Evolutionary conservation across 2,888 invertebrate species (phyloP).

Genomic region (Nephrotoma flavescens): DNA sequence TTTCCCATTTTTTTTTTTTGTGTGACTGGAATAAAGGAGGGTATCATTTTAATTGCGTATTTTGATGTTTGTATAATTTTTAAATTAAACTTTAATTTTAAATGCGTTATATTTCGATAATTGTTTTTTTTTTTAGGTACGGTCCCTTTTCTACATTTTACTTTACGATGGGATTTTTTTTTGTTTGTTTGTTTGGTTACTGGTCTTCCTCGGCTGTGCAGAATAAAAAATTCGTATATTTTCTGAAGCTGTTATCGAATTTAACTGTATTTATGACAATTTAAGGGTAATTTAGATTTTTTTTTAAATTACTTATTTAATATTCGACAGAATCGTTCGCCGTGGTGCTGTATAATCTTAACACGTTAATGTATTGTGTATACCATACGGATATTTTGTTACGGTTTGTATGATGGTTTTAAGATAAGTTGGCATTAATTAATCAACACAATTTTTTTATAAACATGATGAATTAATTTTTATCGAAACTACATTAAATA

Average conservation of each 20-base stretch:
- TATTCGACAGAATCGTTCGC: neutral
- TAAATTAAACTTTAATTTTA: constrained; percentile 10
- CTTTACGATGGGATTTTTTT: neutral
- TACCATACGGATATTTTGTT: neutral
- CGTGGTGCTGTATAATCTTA: neutral
- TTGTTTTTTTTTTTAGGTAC: constrained; percentile 7
- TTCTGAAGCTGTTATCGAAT: neutral
- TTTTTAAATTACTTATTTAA: neutral
- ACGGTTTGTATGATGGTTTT: neutral
- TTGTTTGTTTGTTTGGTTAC: neutral
- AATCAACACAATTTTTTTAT: neutral
- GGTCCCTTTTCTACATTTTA: neutral
- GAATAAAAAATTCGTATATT: neutral
- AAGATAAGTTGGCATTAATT: neutral
- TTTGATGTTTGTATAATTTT: constrained; percentile 10
- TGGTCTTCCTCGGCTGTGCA: neutral
- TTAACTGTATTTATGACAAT: neutral
- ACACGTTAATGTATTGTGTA: neutral
- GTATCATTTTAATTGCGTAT: constrained; percentile 9
- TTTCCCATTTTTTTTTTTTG: neutral
- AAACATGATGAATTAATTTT: neutral
- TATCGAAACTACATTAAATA: neutral
- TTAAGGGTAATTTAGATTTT: neutral
- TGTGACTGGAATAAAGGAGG: neutral
- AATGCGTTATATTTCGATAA: constrained; percentile 8